phyloP scores from a whole-genome alignment of 1,140 invertebrate genomes.

The Leptinotarsa lineolata region DNA sequence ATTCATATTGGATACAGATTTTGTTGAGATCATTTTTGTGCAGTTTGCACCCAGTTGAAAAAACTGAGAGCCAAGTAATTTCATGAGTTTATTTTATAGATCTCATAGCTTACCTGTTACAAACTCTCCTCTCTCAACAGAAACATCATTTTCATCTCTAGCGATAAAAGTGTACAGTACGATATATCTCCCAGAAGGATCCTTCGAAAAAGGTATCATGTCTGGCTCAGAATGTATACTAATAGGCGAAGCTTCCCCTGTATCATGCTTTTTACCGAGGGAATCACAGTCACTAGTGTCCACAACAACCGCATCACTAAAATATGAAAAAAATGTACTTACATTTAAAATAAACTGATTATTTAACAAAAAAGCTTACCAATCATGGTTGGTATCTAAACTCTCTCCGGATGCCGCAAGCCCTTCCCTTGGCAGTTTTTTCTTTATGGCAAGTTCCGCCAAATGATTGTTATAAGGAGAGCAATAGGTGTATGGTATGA shows the following conservation, averaged over 20 bases:
- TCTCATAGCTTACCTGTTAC: conserved; percentile 66
- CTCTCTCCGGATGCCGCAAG: conserved; percentile 48
- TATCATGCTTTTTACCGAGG: conserved; percentile 60
- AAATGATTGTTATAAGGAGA: conserved; percentile 81
- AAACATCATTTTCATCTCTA: conserved; percentile 91
- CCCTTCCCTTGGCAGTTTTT: conserved; percentile 76
- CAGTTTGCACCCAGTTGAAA: no score
- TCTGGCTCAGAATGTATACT: conserved; percentile 69
- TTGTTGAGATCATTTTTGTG: no score
- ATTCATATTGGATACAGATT: no score
- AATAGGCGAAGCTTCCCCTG: conserved; percentile 64
- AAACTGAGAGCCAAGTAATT: not conserved
- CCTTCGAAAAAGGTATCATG: conserved; percentile 87
- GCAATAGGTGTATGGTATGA: conserved; percentile 93
- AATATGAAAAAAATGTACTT: conserved; percentile 28
- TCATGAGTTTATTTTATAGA: not conserved
- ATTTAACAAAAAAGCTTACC: conserved; percentile 39
- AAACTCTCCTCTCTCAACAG: conserved; percentile 90
- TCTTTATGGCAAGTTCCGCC: conserved; percentile 78
- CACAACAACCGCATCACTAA: conserved; percentile 50
- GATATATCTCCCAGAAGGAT: conserved; percentile 86
- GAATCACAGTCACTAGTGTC: conserved; percentile 56
- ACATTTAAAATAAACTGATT: not conserved
- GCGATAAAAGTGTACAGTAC: conserved; percentile 93
- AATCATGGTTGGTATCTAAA: conserved; percentile 50